phyloP scores from a whole-genome alignment of 2,113 vertebrate species.

The Chaetodon trifascialis region DNA sequence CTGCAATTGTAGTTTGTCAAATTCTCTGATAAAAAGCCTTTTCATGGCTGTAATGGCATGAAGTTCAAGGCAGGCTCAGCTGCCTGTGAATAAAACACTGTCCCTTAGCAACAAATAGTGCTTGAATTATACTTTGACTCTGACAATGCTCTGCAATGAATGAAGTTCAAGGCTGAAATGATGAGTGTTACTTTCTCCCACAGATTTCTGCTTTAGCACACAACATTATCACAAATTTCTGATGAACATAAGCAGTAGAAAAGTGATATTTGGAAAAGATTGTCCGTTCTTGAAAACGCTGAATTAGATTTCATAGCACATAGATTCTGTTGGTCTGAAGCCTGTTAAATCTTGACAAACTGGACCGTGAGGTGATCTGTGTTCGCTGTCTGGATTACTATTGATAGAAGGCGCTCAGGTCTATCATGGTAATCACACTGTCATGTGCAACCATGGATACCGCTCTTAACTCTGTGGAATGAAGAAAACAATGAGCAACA shows the following conservation, averaged over 20 bases:
- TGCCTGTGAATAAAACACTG: conserved; percentile 40
- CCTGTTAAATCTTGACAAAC: neutral
- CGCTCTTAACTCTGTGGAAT: conserved; percentile 63
- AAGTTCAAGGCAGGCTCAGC: conserved; percentile 44
- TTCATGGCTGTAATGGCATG: conserved; percentile 43
- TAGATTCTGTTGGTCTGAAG: neutral
- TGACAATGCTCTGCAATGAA: conserved; percentile 66
- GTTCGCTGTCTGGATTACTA: neutral
- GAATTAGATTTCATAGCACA: neutral
- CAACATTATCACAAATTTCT: neutral
- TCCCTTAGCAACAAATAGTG: conserved; percentile 82
- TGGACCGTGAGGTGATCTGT: neutral
- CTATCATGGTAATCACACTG: conserved; percentile 30
- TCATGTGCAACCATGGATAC: conserved; percentile 63
- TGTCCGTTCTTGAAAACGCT: neutral
- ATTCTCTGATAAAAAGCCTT: conserved; percentile 44
- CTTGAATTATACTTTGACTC: conserved; percentile 4
- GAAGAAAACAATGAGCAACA: conserved; percentile 66
- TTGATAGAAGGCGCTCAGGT: conserved; percentile 26
- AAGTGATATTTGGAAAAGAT: neutral
- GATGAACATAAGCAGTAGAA: no score
- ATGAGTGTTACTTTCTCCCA: no score
- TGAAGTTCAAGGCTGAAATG: conserved; percentile 42
- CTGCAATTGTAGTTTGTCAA: conserved; percentile 17
- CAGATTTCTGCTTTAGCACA: neutral